These are phyloP conservation scores for Hylomyscus alleni DNA, from an alignment of 2,797 vertebrate genomes.

Conservation along the genomic window DNA sequence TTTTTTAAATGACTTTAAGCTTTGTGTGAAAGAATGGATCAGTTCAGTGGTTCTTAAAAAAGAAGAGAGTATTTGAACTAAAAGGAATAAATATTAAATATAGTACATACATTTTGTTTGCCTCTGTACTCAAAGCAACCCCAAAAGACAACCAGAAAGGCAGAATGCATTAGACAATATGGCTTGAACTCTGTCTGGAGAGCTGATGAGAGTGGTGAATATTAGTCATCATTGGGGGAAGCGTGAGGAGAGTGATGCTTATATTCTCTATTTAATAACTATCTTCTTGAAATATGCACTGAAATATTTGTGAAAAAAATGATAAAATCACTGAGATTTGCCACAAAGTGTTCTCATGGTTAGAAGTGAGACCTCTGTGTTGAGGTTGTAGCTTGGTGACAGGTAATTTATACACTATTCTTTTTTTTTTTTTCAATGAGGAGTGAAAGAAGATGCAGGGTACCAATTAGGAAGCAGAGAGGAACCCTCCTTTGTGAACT, in stretches of 20 bases:
- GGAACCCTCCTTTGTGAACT: background rate
- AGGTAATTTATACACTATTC: background rate
- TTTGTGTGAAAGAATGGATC: background rate
- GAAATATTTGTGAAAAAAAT: constrained; percentile 53
- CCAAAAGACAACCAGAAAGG: background rate
- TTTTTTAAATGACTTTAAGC: constrained; percentile 7
- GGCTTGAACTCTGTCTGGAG: background rate
- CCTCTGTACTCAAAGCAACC: background rate
- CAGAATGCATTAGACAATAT: background rate
- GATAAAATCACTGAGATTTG: background rate
- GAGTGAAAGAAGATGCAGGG: background rate
- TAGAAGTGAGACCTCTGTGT: background rate
- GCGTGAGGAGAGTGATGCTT: background rate
- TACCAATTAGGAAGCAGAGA: background rate
- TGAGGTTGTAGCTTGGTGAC: constrained; percentile 12
- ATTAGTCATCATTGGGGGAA: background rate
- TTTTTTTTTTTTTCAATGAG: constrained; percentile 25
- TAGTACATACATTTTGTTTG: background rate
- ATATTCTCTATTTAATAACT: background rate
- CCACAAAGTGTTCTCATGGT: background rate
- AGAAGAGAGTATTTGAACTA: background rate
- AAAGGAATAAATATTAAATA: constrained; percentile 27
- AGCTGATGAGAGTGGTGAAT: constrained; percentile 1
- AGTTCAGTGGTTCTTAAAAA: background rate
- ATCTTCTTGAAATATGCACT: constrained; percentile 20